phyloP scores from a whole-genome alignment of 2,113 vertebrate genomes.

The Trinectes maculatus region DNA sequence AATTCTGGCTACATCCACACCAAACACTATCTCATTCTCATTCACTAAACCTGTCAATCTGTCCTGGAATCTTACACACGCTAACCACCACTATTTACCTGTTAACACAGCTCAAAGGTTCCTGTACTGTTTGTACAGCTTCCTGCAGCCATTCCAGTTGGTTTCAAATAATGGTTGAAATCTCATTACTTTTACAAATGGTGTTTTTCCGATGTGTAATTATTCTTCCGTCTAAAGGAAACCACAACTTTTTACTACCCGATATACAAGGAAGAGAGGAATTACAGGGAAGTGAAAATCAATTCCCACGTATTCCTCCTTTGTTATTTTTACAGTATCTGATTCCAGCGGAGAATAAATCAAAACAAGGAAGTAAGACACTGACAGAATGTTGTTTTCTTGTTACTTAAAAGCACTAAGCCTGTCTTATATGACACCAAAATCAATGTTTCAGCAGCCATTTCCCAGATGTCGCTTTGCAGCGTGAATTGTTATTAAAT shows the following conservation, averaged over 20 bases:
- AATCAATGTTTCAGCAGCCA: background rate
- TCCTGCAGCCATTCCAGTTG: background rate
- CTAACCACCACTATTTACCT: background rate
- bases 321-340: background rate
- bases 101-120: slow-evolving; percentile 13
- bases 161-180: background rate
- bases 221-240: background rate
- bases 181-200: background rate
- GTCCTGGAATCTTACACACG: slow-evolving; percentile 11
- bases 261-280: slow-evolving; percentile 1
- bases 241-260: background rate
- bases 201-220: background rate
- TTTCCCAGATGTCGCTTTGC: slow-evolving; percentile 1
- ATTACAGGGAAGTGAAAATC: slow-evolving; percentile 8
- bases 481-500: slow-evolving; percentile 15
- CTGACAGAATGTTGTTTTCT: background rate
- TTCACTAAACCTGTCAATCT: background rate
- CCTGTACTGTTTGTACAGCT: background rate
- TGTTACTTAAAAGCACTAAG: slow-evolving; percentile 4
- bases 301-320: background rate
- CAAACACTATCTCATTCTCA: background rate
- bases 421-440: slow-evolving; percentile 2
- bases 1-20: background rate
- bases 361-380: background rate
- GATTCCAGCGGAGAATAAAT: background rate